Evolutionary conservation across 2,888 invertebrate species (phyloP), one percentile per base, ranked within the genome.

Genomic region (Coremacera marginata): DNA sequence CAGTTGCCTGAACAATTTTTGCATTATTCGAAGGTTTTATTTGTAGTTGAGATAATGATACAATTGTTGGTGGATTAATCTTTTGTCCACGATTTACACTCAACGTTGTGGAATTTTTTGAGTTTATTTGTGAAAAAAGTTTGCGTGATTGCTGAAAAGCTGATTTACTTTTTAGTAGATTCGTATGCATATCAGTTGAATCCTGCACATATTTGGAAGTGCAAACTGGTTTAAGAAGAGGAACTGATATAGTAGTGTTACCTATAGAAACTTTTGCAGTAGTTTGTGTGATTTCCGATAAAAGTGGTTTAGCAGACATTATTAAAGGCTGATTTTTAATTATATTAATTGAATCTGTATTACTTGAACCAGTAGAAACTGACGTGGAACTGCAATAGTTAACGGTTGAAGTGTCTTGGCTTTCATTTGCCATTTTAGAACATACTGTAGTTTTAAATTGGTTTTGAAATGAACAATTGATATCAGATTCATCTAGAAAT

Each of bases 281-380:
- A 5, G 92, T 91, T 86, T 92, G 92, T 2, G 91, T 91, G 1
- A 92, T 91, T 82, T 92, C 92, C 74, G 91, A 79, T 57, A 80
- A 68, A 25, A 84, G 70, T 77, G 86, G 87, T 70, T 88, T 88
- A 44, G 85, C 81, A 27, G 84, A 85, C 11, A 86, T 83, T 82
- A 86, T 81, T 62, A 87, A 73, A 31, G 84, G 85, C 51, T 85
- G 84, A 27, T 83, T 85, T 76, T 86, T 87, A 52, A 19, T 52
- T 9, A 16, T 11, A 52, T 70, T 27, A 31, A 16, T n/a, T 31
- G 19, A 8, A 11, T 55, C 34, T 16, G 2, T 52, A 51, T 14
- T n/a, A 51, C 8, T 70, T 55, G 70, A n/a, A n/a, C n/a, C 55
- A 3, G 70, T 31, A n/a, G 37, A 34, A 14, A 22, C 37, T n/a